These are phyloP conservation scores for Peromyscus maniculatus DNA, from an alignment of 2,113 vertebrate species.

Conservation along the genomic window DNA sequence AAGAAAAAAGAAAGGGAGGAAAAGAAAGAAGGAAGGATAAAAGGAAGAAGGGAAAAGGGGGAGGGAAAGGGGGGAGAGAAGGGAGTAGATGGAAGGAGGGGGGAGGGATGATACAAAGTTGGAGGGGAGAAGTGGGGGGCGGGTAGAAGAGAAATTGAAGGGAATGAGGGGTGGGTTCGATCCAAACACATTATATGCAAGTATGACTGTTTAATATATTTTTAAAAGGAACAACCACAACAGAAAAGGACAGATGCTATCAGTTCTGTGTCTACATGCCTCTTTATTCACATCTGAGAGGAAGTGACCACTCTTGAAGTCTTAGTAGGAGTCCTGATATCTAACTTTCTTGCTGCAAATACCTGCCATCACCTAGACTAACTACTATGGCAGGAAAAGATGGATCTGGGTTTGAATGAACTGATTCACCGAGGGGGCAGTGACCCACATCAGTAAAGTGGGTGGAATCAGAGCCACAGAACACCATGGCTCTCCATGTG, in stretches of 20 bases:
- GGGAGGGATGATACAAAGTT: neutral
- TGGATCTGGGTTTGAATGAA: neutral
- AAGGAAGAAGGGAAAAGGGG: too few species aligned
- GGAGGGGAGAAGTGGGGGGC: neutral
- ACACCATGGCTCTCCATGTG: neutral
- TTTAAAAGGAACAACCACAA: neutral
- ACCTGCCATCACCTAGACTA: neutral
- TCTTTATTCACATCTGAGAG: conserved; percentile 26
- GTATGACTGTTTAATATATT: neutral
- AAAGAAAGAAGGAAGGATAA: too few species aligned
- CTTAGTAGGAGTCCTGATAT: neutral
- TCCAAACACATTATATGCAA: neutral
- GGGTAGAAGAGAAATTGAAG: neutral
- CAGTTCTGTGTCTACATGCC: neutral
- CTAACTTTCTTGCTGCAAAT: conserved; percentile 21
- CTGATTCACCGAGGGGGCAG: neutral
- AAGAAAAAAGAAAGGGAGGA: too few species aligned
- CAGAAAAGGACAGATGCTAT: neutral
- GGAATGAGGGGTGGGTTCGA: neutral
- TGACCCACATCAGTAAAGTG: fast-evolving
- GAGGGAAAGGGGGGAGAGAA: too few species aligned
- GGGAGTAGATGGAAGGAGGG: neutral
- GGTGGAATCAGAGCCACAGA: neutral
- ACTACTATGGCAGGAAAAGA: neutral
- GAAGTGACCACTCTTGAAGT: conserved; percentile 50